These are phyloP conservation scores for Pelodiscus sinensis DNA, from an alignment of 2,113 vertebrate species.

Conservation along the genomic window DNA sequence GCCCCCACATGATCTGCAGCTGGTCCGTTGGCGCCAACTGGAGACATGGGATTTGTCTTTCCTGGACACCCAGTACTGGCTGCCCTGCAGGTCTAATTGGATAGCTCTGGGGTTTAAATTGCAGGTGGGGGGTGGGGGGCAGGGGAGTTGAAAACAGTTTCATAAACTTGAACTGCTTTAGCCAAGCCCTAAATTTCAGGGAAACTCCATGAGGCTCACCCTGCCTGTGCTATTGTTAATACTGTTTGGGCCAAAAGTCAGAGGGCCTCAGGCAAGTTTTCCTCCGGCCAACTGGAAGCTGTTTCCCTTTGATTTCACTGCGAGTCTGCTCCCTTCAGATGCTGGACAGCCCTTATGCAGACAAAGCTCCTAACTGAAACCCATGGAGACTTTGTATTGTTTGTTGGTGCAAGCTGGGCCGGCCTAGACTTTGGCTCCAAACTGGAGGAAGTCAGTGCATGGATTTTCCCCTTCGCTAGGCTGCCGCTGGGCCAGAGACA, in stretches of 20 bases:
- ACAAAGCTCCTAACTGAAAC: neutral
- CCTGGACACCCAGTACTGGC: neutral
- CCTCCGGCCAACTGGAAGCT: neutral
- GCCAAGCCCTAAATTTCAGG: neutral
- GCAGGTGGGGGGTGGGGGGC: neutral
- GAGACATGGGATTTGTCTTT: too few relatives aligned
- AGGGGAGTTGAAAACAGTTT: neutral
- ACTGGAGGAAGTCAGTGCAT: neutral
- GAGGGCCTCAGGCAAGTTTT: neutral
- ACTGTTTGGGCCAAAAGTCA: neutral
- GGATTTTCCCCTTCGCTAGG: neutral
- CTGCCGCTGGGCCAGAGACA: too few relatives aligned
- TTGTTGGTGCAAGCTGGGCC: neutral
- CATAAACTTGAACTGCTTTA: neutral
- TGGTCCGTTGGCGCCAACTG: neutral
- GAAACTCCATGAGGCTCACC: neutral
- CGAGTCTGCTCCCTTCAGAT: neutral
- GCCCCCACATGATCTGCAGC: fast-evolving
- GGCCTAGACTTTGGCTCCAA: too few relatives aligned
- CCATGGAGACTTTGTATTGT: neutral
- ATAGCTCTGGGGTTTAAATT: fast-evolving
- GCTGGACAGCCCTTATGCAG: too few relatives aligned
- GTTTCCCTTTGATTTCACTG: neutral
- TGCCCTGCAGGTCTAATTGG: neutral
- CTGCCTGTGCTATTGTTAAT: neutral